Base-by-base conservation (phyloP, 2,888 invertebrate species). In the Chalcosyrphus nemorum region DNA sequence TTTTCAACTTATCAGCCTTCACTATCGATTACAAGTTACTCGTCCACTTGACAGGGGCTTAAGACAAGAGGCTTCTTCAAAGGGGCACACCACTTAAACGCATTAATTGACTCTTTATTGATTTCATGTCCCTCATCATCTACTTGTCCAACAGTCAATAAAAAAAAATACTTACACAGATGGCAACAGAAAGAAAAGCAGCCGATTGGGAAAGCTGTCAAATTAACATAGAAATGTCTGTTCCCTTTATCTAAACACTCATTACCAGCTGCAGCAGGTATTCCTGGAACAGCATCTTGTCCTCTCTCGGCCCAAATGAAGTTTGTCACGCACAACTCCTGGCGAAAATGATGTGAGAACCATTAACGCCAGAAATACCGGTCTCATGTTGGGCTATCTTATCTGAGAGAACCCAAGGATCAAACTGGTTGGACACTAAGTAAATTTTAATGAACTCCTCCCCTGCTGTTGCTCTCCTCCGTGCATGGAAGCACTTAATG, bases 281-380 rank as follows among this genome's bases (percentile, higher is more conserved):
- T 32, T 41, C 7, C 21, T 56, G 17, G 2, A 19, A 2, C 27
- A 17, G 45, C 61, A 41, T n/a, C 43, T 66, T 29, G 6, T 29
- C 29, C 7, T 43, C 41, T 29, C 24, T 32, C 47, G 24, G 4
- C 5, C 45, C 65, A 77, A 82, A 72, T 66, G 66, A 41, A 54
- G 66, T 72, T 82, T 82, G 82, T 77, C 82, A 82, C 82, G 82
- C 82, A 82, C 65, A 61, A 38, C 38, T 43, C 38, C 61, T 66
- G 32, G 52, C 66, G 54, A 72, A 77, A 77, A 82, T 77, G 52
- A 82, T 77, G 77, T 82, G 77, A 82, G 77, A 82, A 77, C 72
- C 77, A 82, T 82, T 82, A 82, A 66, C 82, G 72, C 82, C 77
- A 82, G 82, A 77, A 56, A 77, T 47, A 77, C 82, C 82, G 61